Evolutionary conservation across 2,888 invertebrate species (phyloP), one percentile per base, ranked within the genome.

Genomic region (Biston stratarius): DNA sequence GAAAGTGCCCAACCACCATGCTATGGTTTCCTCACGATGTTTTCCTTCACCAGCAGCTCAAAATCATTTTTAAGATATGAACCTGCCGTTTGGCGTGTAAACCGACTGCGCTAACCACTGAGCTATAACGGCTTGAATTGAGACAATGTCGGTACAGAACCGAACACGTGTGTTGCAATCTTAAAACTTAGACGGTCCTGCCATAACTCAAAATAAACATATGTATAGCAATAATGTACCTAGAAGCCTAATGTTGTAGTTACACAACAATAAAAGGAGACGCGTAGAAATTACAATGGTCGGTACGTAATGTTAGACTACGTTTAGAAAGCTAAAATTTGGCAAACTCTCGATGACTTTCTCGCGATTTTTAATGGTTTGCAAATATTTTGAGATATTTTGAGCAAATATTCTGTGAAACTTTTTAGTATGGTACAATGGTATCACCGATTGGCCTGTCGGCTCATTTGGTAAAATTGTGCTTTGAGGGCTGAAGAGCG

Each of bases 251-350:
- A 40, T 40, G 42, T 55, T 14, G 7, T 38, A 38, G 38, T 58
- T 58, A 58, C 38, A 34, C 48, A 58, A 58, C 14, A 47, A 48
- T 38, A 48, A 48, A 36, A 48, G 45, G 47, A 38, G 45, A 59
- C 9, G 7, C 24, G 40, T n/a, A 12, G 33, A 47, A 58, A 57
- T 45, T 47, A 45, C 49, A 59, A 59, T 49, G 24, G 40, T 15
- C 12, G 1, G 9, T 49, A 33, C 59, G 49, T 59, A 49, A 33
- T 15, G 34, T 33, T n/a, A 42, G 15, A 36, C 33, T 42, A 11
- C 15, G 24, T 15, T 10, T 44, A 53, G 61, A 44, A 61, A 61
- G 53, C 24, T 12, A 9, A 61, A 47, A 47, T 53, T 53, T 53
- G 9, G 11, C 52, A 42, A 33, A 14, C n/a, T 14, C 44, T 61